Conservation (phyloP, 1,140 invertebrate species). For the Venturia canescens region DNA sequence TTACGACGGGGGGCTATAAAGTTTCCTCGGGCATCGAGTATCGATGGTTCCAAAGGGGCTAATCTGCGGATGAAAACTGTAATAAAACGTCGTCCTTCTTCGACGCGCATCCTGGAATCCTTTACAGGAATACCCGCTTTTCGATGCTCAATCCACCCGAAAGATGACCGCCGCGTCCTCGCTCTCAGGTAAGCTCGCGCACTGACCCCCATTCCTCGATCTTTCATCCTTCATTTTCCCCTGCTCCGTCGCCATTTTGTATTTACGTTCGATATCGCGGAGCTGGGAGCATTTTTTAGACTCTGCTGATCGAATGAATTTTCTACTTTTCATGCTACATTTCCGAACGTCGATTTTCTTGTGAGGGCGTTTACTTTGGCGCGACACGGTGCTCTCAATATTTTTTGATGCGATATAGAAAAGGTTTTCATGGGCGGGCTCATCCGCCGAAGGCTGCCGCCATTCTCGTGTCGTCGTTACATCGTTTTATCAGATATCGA, state of each 20-base stretch:
- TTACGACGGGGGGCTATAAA: conserved; percentile 65
- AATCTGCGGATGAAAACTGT: conserved; percentile 71
- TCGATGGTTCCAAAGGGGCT: conserved; percentile 70
- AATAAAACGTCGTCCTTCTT: conserved; percentile 62
- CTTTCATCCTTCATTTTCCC: not conserved
- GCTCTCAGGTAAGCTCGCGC: not conserved
- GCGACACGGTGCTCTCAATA: too few relatives aligned
- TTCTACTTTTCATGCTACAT: too few relatives aligned
- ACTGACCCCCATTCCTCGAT: not conserved
- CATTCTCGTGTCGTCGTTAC: too few relatives aligned
- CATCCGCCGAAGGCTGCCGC: too few relatives aligned
- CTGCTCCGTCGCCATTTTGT: not conserved
- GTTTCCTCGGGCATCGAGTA: conserved; percentile 59
- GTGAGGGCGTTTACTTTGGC: too few relatives aligned
- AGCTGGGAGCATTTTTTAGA: too few relatives aligned
- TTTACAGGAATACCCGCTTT: conserved; percentile 9
- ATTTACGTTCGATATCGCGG: not conserved
- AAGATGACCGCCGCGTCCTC: conserved; percentile 8
- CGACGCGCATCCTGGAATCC: conserved; percentile 45
- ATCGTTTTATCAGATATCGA: too few relatives aligned
- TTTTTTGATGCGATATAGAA: too few relatives aligned
- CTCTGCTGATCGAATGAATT: too few relatives aligned
- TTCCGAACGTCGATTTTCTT: too few relatives aligned
- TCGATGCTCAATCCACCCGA: not conserved
- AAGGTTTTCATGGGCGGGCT: too few relatives aligned